Percentiles rank a stretch among this genome's conserved stretches.
phyloP scores from a whole-genome alignment of 2,113 vertebrate species.

The Cyprinodon tularosa region DNA sequence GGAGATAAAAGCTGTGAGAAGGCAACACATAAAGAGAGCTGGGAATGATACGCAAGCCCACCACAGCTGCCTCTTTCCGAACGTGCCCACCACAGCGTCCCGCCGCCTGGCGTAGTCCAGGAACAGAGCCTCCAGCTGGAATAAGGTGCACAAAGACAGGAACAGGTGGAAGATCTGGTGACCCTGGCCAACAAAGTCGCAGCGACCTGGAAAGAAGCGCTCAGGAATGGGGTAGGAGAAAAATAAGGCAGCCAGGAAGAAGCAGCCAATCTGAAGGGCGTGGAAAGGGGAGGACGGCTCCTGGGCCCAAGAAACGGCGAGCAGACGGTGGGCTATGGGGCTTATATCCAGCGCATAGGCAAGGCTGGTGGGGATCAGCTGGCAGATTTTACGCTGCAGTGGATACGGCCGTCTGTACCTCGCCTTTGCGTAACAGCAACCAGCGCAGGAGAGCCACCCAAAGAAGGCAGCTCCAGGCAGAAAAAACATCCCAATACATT shows the following conservation, averaged over 20 bases:
- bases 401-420: conserved; percentile 90
- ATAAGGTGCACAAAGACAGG: conserved; percentile 87
- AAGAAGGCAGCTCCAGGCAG: conserved; percentile 86
- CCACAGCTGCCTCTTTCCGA: conserved; percentile 79
- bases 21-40: conserved; percentile 78
- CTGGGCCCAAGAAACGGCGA: conserved; percentile 78
- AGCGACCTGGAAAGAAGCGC: conserved; percentile 88
- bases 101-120: conserved; percentile 84
- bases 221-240: conserved; percentile 93
- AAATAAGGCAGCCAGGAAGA: conserved; percentile 87
- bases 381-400: conserved; percentile 87
- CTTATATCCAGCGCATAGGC: conserved; percentile 90
- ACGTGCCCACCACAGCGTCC: conserved; percentile 79
- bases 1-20: conserved; percentile 79
- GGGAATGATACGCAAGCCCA: conserved; percentile 83
- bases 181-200: conserved; percentile 89
- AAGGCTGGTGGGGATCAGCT: conserved; percentile 86
- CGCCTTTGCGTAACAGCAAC: conserved; percentile 91
- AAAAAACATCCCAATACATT: conserved; percentile 83
- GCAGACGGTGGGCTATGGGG: conserved; percentile 85
- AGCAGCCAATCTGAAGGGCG: conserved; percentile 86
- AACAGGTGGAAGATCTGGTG: conserved; percentile 95
- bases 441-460: conserved; percentile 87
- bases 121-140: conserved; percentile 90
- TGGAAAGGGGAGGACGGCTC: conserved; percentile 87